A percentile compares a stretch with the other conserved stretches of the same genome.
phyloP scores from a whole-genome alignment of 2,797 vertebrate genomes.

The Pseudocheirus occidentalis region DNA sequence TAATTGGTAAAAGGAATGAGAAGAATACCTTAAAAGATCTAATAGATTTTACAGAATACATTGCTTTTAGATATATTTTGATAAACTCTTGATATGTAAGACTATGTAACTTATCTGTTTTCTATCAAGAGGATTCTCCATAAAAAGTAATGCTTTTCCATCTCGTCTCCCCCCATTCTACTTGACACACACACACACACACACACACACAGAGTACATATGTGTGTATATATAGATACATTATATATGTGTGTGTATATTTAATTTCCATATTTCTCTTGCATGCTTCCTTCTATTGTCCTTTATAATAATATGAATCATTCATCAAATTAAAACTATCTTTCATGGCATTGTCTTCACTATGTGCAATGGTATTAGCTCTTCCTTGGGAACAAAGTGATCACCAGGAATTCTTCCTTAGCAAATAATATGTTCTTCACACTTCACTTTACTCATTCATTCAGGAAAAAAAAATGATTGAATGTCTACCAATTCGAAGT shows the following conservation, averaged over 20 bases:
- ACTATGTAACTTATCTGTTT: background rate
- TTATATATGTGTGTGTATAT: too few species aligned
- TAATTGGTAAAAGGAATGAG: background rate
- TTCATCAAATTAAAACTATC: background rate
- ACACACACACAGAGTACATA: too few species aligned
- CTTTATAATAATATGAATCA: background rate
- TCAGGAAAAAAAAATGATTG: constrained; percentile 16
- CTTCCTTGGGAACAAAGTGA: background rate
- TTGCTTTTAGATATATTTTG: background rate
- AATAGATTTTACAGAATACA: background rate
- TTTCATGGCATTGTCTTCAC: background rate
- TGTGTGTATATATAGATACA: too few species aligned
- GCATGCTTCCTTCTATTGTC: background rate
- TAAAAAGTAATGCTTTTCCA: background rate
- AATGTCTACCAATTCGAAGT: background rate
- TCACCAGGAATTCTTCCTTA: constrained; percentile 11
- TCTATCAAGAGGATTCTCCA: background rate
- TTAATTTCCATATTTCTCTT: background rate
- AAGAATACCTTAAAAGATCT: background rate
- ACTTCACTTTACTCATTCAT: constrained; percentile 10
- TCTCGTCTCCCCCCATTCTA: background rate
- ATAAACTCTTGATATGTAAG: background rate
- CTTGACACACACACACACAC: too few species aligned
- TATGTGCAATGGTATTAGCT: background rate
- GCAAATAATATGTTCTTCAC: constrained; percentile 28